Evolutionary conservation across 2,888 invertebrate species (phyloP).

Genomic region (Emmelina monodactyla): DNA sequence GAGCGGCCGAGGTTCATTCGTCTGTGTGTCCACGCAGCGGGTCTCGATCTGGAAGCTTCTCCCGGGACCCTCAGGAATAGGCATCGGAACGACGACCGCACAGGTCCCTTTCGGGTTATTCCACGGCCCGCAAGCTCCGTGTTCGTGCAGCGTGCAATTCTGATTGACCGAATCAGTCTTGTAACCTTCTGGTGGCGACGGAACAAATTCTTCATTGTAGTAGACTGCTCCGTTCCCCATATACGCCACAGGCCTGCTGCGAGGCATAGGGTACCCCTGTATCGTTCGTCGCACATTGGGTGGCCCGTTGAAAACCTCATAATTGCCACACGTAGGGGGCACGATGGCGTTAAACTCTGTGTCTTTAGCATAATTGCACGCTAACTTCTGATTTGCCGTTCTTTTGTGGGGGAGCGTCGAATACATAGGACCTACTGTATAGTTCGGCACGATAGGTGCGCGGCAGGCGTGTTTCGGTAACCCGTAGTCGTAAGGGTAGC

Average conservation of each 20-base stretch:
- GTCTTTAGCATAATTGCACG: constrained; percentile 58
- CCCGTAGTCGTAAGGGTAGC: constrained; percentile 81
- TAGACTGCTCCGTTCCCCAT: constrained; percentile 55
- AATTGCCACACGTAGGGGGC: constrained; percentile 38
- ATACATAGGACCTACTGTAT: constrained; percentile 67
- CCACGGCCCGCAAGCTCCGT: constrained; percentile 52
- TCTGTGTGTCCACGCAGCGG: constrained; percentile 70
- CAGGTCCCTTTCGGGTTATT: constrained; percentile 60
- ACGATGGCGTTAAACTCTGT: constrained; percentile 50
- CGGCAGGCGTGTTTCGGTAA: constrained; percentile 70
- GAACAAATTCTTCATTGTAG: constrained; percentile 67
- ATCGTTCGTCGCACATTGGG: constrained; percentile 77
- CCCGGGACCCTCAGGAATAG: constrained; percentile 47
- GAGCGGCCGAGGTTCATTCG: constrained; percentile 55
- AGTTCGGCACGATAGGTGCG: constrained; percentile 51
- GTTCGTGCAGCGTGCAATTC: constrained; percentile 47
- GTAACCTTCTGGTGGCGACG: constrained; percentile 76
- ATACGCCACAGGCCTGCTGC: constrained; percentile 56
- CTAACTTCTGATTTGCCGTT: constrained; percentile 61
- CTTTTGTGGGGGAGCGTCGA: constrained; percentile 81
- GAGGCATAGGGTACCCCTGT: constrained; percentile 78
- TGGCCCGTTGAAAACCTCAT: constrained; percentile 43
- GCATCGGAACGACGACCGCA: constrained; percentile 58
- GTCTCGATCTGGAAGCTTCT: constrained; percentile 63
- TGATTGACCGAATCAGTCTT: constrained; percentile 65